Evolutionary conservation across 2,888 invertebrate genomes (phyloP).

Genomic region (Nasonia oneida): DNA sequence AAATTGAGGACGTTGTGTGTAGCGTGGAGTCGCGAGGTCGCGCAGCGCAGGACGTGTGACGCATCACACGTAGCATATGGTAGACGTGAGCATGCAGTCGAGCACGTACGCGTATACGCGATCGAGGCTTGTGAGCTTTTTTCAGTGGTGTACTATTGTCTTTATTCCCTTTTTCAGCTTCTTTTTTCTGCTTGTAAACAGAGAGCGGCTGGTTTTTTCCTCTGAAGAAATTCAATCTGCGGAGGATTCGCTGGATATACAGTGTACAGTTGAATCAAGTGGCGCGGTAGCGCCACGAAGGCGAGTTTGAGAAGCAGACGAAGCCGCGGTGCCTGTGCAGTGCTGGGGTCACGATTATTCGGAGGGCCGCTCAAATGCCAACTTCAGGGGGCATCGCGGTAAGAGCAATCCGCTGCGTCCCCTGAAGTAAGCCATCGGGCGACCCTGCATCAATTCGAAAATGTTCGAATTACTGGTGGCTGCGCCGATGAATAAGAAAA

Average conservation of each 20-base stretch:
- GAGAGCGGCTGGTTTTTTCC: not conserved
- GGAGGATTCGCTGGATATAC: not conserved
- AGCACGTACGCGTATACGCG: not conserved
- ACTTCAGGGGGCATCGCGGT: no score
- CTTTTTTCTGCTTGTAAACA: not conserved
- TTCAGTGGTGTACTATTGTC: not conserved
- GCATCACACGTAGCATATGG: not conserved
- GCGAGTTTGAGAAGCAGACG: no score
- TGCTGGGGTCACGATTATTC: no score
- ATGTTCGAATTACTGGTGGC: no score
- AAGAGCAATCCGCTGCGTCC: no score
- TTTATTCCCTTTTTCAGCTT: not conserved
- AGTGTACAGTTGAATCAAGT: not conserved
- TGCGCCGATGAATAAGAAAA: no score
- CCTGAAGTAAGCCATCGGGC: no score
- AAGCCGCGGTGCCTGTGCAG: no score
- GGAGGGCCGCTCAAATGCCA: no score
- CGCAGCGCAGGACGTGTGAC: not conserved
- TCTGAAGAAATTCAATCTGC: not conserved
- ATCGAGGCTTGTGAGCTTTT: not conserved
- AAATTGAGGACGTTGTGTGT: constrained; percentile 31
- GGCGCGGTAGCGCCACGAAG: no score
- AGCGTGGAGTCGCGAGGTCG: not conserved
- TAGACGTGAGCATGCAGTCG: not conserved
- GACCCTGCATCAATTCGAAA: no score